Conservation (phyloP, 2,113 vertebrate genomes). For the Chionis minor region DNA sequence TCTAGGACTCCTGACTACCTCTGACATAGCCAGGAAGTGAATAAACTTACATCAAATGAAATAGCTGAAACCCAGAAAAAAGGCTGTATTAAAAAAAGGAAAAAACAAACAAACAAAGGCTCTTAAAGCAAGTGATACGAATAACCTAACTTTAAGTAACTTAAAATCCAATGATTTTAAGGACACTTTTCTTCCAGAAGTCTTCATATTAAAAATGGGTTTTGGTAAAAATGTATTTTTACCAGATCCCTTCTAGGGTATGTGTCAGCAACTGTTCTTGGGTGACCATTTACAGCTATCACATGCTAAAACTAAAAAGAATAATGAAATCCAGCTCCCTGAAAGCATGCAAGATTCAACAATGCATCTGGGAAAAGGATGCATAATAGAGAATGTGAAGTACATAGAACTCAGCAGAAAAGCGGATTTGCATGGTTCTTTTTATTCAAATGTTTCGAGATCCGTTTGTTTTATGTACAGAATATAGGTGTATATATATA, state of each 20-base stretch:
- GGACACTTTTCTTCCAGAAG: neutral
- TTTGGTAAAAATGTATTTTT: neutral
- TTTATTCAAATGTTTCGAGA: neutral
- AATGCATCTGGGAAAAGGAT: neutral
- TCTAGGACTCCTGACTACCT: neutral
- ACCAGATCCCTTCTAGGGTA: neutral
- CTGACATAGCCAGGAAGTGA: neutral
- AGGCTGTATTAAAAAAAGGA: neutral
- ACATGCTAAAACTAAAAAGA: neutral
- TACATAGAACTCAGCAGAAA: neutral
- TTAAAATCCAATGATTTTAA: neutral
- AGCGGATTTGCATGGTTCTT: neutral
- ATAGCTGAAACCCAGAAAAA: neutral
- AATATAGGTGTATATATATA: neutral
- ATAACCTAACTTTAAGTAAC: neutral
- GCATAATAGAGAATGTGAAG: neutral
- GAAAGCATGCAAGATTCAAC: neutral
- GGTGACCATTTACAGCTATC: neutral
- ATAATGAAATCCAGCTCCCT: neutral
- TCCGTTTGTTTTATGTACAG: neutral
- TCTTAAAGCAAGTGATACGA: neutral
- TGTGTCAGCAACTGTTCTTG: neutral
- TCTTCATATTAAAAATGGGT: neutral
- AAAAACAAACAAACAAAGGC: too few species aligned
- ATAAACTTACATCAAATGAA: neutral